Percentiles rank a stretch among this genome's conserved stretches.
These are phyloP conservation scores for Littorina saxatilis DNA, from an alignment of 1,140 invertebrate genomes.

Conservation along the genomic window DNA sequence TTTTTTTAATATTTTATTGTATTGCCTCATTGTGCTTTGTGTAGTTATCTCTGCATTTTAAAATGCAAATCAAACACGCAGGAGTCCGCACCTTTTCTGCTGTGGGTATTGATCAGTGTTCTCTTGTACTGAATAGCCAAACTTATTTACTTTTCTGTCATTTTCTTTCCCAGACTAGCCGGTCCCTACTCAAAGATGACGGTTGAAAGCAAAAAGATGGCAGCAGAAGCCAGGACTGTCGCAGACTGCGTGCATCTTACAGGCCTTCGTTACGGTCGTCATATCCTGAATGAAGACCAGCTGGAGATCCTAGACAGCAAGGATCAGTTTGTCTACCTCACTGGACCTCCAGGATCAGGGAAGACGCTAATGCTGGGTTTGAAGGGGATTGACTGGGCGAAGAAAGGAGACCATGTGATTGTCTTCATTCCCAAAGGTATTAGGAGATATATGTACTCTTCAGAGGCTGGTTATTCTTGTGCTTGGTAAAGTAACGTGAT, in stretches of 20 bases:
- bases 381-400: slow-evolving; percentile 11
- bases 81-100: too few relatives aligned
- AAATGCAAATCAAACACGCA: too few relatives aligned
- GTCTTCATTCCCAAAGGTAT: not conserved
- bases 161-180: not conserved
- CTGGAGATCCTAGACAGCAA: not conserved
- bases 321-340: not conserved
- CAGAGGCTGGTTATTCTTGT: too few relatives aligned
- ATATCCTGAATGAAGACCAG: not conserved
- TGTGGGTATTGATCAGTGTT: too few relatives aligned
- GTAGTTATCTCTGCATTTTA: too few relatives aligned
- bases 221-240: slow-evolving; percentile 1
- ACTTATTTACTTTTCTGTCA: too few relatives aligned
- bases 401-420: not conserved
- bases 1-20: too few relatives aligned
- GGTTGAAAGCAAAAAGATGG: not conserved
- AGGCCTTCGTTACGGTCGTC: not conserved
- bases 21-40: too few relatives aligned
- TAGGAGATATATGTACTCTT: too few relatives aligned
- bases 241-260: slow-evolving; percentile 9
- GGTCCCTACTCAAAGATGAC: not conserved
- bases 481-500: too few relatives aligned
- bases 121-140: too few relatives aligned
- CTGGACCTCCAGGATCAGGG: slow-evolving; percentile 1
- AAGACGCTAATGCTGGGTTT: slow-evolving; percentile 11